A percentile compares a stretch with the other conserved stretches of the same genome.
phyloP scores from a whole-genome alignment of 2,113 vertebrate species.

The Parus major region DNA sequence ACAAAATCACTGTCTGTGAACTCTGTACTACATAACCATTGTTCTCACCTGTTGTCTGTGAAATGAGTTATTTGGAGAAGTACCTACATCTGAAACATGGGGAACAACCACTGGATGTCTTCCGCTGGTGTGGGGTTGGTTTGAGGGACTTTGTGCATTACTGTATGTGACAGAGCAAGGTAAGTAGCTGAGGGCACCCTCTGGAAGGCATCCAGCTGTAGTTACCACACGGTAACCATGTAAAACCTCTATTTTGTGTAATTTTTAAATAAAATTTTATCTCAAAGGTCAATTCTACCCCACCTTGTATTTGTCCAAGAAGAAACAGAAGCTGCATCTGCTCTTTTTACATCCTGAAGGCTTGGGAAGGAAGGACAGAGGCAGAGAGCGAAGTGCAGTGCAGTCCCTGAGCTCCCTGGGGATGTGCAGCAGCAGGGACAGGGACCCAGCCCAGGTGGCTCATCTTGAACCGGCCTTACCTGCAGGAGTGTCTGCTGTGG shows the following conservation, averaged over 20 bases:
- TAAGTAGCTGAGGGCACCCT: conserved; percentile 17
- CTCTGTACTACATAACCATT: conserved; percentile 35
- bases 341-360: background rate
- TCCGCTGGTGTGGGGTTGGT: background rate
- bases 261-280: conserved; percentile 72
- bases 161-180: conserved; percentile 28
- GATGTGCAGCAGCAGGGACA: background rate
- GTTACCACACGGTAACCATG: conserved; percentile 45
- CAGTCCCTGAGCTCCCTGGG: background rate
- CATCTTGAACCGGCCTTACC: background rate
- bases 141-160: background rate
- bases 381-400: background rate
- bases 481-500: background rate
- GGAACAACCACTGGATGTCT: conserved; percentile 5
- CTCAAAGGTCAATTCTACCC: conserved; percentile 36
- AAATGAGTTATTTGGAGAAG: background rate
- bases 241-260: conserved; percentile 76
- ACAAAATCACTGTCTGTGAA: conserved; percentile 8
- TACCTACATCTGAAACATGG: conserved; percentile 2
- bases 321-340: background rate
- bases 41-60: conserved; percentile 19
- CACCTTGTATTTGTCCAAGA: background rate
- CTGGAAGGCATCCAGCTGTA: conserved; percentile 38
- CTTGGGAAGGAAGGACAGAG: background rate
- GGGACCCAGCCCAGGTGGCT: background rate